phyloP scores from a whole-genome alignment of 1,140 invertebrate species.

The Drosophila pallidifrons region DNA sequence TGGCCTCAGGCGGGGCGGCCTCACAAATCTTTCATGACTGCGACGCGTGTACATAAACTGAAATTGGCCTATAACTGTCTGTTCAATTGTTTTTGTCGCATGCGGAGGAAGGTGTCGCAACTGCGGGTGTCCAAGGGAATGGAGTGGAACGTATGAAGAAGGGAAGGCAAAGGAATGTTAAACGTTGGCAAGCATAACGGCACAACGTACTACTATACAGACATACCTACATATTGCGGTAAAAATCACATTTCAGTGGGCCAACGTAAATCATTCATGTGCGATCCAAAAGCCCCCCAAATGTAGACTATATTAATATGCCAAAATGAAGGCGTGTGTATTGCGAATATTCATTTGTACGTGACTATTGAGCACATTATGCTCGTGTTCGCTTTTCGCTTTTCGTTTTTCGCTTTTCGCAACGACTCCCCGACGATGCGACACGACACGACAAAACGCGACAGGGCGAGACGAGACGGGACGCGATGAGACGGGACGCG shows the following conservation, averaged over 20 bases:
- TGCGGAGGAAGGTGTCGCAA: slow-evolving; percentile 22
- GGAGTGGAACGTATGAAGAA: neutral
- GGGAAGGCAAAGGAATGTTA: neutral
- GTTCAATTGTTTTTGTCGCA: slow-evolving; percentile 76
- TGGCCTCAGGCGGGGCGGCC: slow-evolving; percentile 27
- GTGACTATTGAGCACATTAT: slow-evolving; percentile 80
- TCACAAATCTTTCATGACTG: slow-evolving; percentile 74
- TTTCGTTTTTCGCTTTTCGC: slow-evolving; percentile 7
- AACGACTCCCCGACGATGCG: slow-evolving; percentile 10
- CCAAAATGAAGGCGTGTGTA: slow-evolving; percentile 75
- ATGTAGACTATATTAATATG: slow-evolving; percentile 82
- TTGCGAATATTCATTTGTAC: slow-evolving; percentile 81
- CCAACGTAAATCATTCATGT: slow-evolving; percentile 77
- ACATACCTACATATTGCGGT: slow-evolving; percentile 77
- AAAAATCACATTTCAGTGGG: slow-evolving; percentile 79
- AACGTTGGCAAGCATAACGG: neutral
- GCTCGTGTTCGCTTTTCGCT: slow-evolving; percentile 46
- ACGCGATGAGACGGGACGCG: slow-evolving; percentile 7
- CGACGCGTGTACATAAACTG: slow-evolving; percentile 78
- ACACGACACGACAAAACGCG: slow-evolving; percentile 3
- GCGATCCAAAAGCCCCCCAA: slow-evolving; percentile 54
- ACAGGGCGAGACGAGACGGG: slow-evolving; percentile 5
- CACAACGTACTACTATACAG: neutral
- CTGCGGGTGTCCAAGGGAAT: neutral
- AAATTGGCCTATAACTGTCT: slow-evolving; percentile 82